Evolutionary conservation across 2,888 invertebrate species (phyloP).

Genomic region (Coremacera marginata): DNA sequence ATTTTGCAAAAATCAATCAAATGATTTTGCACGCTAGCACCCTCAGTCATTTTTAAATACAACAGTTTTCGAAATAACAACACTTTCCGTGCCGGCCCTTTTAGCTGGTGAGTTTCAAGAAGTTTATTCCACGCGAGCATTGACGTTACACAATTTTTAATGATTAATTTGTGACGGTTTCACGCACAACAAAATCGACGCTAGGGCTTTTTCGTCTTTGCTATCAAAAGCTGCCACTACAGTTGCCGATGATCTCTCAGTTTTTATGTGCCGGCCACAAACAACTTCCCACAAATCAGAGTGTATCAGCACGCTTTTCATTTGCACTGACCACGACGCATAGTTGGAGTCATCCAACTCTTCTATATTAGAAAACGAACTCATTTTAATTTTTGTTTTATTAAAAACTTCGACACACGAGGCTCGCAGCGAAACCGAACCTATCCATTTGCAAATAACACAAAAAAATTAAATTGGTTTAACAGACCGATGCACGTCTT

Average conservation of each 20-base stretch:
- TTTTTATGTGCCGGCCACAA: too few species aligned
- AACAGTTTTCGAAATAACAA: not conserved
- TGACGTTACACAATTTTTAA: not conserved
- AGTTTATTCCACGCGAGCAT: not conserved
- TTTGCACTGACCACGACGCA: slow-evolving; percentile 9
- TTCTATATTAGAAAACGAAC: slow-evolving; percentile 10
- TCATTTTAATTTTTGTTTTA: not conserved
- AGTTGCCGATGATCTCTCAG: too few species aligned
- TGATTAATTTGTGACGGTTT: not conserved
- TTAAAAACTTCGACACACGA: too few species aligned
- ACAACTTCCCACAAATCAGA: not conserved
- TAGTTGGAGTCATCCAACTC: slow-evolving; percentile 24
- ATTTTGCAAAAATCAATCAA: too few species aligned
- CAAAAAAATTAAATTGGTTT: too few species aligned
- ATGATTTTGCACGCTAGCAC: not conserved
- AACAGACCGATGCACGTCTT: too few species aligned
- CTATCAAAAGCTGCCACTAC: not conserved
- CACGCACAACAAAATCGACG: not conserved
- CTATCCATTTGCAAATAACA: too few species aligned
- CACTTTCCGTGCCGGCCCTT: not conserved
- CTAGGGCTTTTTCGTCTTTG: not conserved
- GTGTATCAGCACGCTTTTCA: not conserved
- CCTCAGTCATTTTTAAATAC: not conserved
- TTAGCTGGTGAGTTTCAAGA: not conserved
- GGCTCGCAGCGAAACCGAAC: too few species aligned